Conservation (phyloP, 2,888 invertebrate species). For the Phoenoteleia sp. region DNA sequence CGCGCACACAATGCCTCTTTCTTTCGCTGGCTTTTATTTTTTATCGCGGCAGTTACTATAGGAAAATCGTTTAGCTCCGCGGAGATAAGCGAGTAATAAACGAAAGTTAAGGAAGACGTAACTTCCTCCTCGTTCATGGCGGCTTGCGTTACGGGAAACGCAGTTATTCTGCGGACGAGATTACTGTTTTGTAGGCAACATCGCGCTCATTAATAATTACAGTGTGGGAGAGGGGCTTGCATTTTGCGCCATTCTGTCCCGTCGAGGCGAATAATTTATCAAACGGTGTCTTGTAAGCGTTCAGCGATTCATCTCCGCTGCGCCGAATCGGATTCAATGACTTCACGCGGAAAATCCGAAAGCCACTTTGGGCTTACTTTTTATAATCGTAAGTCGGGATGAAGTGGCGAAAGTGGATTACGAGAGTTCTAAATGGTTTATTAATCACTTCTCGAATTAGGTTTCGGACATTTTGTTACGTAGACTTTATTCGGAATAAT, state of each 20-base stretch:
- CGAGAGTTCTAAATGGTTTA: too few relatives aligned
- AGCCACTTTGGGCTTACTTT: neutral
- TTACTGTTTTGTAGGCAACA: constrained; percentile 30
- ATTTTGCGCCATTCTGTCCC: neutral
- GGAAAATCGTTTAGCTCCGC: constrained; percentile 29
- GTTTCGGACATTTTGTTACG: too few relatives aligned
- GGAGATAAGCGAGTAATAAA: constrained; percentile 43
- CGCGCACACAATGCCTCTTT: neutral
- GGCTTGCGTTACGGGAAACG: constrained; percentile 8
- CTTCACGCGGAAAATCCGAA: neutral
- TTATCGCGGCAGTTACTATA: constrained; percentile 12
- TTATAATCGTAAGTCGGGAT: neutral
- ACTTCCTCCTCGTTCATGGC: constrained; percentile 3
- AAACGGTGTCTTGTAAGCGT: neutral
- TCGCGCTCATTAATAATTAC: constrained; percentile 33
- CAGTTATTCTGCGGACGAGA: constrained; percentile 8
- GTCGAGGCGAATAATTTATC: constrained; percentile 5
- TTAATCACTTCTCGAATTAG: too few relatives aligned
- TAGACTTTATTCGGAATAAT: too few relatives aligned
- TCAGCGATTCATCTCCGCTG: neutral
- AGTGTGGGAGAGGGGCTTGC: neutral
- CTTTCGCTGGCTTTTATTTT: constrained; percentile 9
- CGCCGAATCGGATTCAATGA: neutral
- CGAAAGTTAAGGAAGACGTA: constrained; percentile 19
- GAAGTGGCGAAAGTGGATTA: neutral